These are phyloP conservation scores for Epizoanthus illoricatus DNA, from an alignment of 92 coral and sea anemone genomes.

Conservation along the genomic window DNA sequence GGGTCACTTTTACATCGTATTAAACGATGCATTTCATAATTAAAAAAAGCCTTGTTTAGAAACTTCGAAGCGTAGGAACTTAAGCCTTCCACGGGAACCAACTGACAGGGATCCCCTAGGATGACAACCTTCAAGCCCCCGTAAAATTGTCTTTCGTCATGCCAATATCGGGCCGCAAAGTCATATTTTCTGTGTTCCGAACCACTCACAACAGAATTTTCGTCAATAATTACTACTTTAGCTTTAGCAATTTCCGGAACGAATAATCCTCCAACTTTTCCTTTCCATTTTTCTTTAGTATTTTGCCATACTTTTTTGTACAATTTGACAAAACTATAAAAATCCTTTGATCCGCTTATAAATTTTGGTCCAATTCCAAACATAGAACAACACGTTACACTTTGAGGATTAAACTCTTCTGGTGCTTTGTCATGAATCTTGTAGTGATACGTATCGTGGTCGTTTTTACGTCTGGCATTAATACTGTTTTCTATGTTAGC, in stretches of 20 bases:
- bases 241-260: too few relatives aligned
- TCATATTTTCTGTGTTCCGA: neutral
- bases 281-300: too few relatives aligned
- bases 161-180: neutral
- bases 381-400: too few relatives aligned
- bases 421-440: too few relatives aligned
- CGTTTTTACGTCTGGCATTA: neutral
- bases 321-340: too few relatives aligned
- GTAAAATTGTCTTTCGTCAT: neutral
- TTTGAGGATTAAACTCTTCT: too few relatives aligned
- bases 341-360: too few relatives aligned
- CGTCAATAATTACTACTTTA: neutral
- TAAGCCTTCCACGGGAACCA: conserved; percentile 4
- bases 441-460: too few relatives aligned
- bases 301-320: too few relatives aligned
- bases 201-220: neutral
- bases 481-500: neutral
- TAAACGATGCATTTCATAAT: neutral
- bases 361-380: too few relatives aligned
- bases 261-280: too few relatives aligned
- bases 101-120: conserved; percentile 1
- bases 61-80: neutral
- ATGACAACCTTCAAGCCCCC: neutral
- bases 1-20: conserved; percentile 13
- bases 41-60: neutral